Evolutionary conservation across 2,888 invertebrate genomes (phyloP), one percentile per base, ranked within the genome.

Genomic region (Mesorhabditis sp.): DNA sequence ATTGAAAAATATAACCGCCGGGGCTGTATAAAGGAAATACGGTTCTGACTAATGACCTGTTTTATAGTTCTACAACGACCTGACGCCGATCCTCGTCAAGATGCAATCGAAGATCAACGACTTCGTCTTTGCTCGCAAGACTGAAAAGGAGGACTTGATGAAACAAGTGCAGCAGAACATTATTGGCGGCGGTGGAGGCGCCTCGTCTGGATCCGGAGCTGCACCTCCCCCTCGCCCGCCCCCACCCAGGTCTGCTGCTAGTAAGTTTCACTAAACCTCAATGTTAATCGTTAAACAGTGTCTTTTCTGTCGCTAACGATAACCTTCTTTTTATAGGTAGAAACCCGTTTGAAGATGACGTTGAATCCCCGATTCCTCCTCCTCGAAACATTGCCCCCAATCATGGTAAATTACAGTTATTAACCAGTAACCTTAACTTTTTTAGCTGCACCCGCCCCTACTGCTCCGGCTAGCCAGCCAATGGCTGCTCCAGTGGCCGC

Each of bases 21-120:
- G 13, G 50, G 13, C 10, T 28, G 28, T 28, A 28, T 28, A 28
- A 2, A 28, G 28, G 28, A 28, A 28, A 2, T 28, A 28, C 3
- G 10, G 13, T 50, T 2, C 50, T 7, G 3, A 50, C 28, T 28
- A 28, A 28, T 28, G 28, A 28, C 28, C 28, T 28, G 4, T 63
- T 65, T 84, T 86, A 64, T 83, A 89, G 88, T 89, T 89, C 84
- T 89, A 89, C 85, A 89, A 89, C 80, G 89, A 90, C 80, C 84
- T 89, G 71, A 89, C 89, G 4, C 90, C 95, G 90, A 88, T 98
- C 83, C 89, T 98, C 86, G 91, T 97, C 28, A 91, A 92, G 70
- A 94, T 95, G 89, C 98, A 98, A 90, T 95, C 93, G 88, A 97
- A 97, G 88, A 93, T 97, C 73, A 91, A 92, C 5, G 98, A 99